Base-by-base conservation (phyloP, 53 echinoderm and acorn worm species). In the Antedon mediterranea region DNA sequence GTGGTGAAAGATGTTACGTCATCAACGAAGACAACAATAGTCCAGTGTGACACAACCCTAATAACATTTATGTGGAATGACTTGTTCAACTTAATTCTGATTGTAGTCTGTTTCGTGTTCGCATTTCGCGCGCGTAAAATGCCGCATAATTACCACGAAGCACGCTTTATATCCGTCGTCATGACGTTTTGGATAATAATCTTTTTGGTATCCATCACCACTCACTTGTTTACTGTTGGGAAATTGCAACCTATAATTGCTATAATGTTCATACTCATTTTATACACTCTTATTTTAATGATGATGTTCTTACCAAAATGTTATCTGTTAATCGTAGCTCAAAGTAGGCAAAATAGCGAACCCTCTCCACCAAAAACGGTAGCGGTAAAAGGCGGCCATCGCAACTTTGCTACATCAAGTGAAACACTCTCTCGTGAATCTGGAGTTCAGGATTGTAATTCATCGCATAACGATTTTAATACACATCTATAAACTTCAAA, bases 121-220 rank as follows among this genome's bases (percentile, higher is more conserved):
- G 89, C 92, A 28, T 92, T 89, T 73, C 83, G 86, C n/a, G 88
- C 92, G 28, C 79, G 92, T 41, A 92, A 92, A 80, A 88, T 89
- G 31, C 92, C 92, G 4, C 89, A 92, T 34, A 92, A 92, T 28
- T 92, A 89, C 77, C 88, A 92, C 82, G 92, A 92, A 76, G 85
- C 92, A 71, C 86, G 88, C 15, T 92, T 89, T 80, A 92, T 92
- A 73, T 89, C 92, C 3, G 88, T 89, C 43, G 82, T 84, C 70
- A 92, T 92, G 92, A 34, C 89, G 33, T 88, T 92, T 71, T 92
- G 89, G 79, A 82, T 92, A 15, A 82, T 92, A 11, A 86, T 89
- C 72, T 92, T 89, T 86, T 84, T 92, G 84, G 88, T 92, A 5
- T 92, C 88, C 28, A 72, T 92, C 18, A 89, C 92, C 29, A 84